Conservation (phyloP, 2,888 invertebrate species). For the Tipula helvola region DNA sequence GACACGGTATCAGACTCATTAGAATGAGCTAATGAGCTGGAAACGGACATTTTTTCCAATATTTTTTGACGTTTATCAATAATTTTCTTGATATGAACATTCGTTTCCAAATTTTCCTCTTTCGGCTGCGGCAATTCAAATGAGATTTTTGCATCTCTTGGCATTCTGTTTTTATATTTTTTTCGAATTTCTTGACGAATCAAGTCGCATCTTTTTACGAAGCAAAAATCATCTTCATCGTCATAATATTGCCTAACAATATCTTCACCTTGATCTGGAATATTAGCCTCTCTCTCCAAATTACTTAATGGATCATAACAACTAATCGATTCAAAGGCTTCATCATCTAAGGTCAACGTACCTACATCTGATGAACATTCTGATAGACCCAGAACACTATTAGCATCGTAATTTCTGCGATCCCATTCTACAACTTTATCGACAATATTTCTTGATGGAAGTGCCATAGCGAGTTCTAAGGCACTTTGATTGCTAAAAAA, state of each 20-base stretch:
- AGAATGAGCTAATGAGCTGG: background rate
- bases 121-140: background rate
- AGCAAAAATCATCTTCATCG: background rate
- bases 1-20: background rate
- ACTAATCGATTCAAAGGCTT: background rate
- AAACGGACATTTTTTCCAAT: background rate
- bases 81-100: background rate
- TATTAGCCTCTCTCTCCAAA: background rate
- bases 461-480: background rate
- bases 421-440: background rate
- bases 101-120: background rate
- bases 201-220: background rate
- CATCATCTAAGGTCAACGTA: background rate
- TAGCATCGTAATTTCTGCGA: background rate
- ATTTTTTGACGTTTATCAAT: background rate
- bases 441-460: background rate
- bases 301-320: background rate
- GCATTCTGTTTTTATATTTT: background rate
- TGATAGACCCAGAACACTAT: background rate
- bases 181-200: background rate
- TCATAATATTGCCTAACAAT: background rate
- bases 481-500: background rate
- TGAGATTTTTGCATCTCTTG: background rate
- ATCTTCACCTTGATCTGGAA: background rate
- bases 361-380: background rate